Percentiles rank a stretch among this genome's conserved stretches.
These are phyloP conservation scores for Tupaia tana DNA, from an alignment of 2,113 vertebrate species.

Conservation along the genomic window DNA sequence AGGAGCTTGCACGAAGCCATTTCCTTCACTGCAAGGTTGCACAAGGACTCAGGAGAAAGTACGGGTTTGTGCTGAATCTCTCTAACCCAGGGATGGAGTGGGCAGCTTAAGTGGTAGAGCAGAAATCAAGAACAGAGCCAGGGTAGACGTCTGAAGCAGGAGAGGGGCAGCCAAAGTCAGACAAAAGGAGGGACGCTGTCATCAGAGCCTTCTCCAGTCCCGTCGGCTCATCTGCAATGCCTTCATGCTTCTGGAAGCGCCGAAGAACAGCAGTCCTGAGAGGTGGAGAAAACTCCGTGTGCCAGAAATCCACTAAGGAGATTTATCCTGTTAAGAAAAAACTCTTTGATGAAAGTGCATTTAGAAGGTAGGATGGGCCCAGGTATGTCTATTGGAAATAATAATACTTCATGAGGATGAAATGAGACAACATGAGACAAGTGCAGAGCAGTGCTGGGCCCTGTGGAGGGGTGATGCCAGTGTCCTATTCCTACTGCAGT, in stretches of 20 bases:
- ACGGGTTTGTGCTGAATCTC: no score
- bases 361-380: not conserved
- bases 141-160: no score
- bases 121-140: not conserved
- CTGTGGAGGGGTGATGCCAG: not conserved
- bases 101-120: no score
- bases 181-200: not conserved
- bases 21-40: not conserved
- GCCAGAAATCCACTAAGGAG: not conserved
- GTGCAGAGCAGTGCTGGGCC: no score
- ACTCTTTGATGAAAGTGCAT: not conserved
- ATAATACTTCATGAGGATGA: not conserved
- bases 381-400: not conserved
- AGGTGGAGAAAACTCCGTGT: not conserved
- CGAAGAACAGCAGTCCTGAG: not conserved
- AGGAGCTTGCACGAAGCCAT: not conserved
- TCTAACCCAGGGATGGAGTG: no score
- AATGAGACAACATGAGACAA: not conserved
- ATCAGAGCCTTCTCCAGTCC: fast-evolving
- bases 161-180: not conserved
- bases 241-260: fast-evolving
- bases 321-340: not conserved
- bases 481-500: not conserved
- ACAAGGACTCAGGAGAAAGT: not conserved
- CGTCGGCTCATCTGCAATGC: fast-evolving